Conservation (phyloP, 2,888 invertebrate genomes). For the Pogonocherus hispidulus region DNA sequence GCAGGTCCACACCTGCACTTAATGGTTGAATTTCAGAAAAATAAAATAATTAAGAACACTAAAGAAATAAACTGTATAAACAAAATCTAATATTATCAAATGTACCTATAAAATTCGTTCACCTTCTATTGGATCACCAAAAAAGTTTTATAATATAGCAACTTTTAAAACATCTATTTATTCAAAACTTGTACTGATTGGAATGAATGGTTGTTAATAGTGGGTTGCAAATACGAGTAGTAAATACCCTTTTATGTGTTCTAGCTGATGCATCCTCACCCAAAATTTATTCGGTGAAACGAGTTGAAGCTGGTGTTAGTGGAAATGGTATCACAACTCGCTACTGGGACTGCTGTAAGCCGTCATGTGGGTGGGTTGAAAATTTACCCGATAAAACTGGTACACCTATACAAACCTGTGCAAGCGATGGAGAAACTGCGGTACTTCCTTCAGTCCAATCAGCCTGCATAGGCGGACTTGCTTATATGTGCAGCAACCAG, state of each 20-base stretch:
- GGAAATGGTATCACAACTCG: slow-evolving; percentile 49
- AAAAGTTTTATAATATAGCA: no score
- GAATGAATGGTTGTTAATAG: no score
- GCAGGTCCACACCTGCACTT: no score
- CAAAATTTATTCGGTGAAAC: not conserved
- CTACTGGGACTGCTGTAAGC: slow-evolving; percentile 52
- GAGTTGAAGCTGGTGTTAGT: slow-evolving; percentile 16
- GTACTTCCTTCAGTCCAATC: slow-evolving; percentile 33
- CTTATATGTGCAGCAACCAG: slow-evolving; percentile 44
- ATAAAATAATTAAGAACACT: no score
- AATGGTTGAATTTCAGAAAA: no score
- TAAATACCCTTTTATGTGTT: not conserved
- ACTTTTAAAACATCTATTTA: no score
- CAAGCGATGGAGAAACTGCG: slow-evolving; percentile 34
- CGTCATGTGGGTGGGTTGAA: slow-evolving; percentile 45
- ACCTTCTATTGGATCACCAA: no score
- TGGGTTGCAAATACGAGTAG: no score
- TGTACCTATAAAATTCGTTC: no score
- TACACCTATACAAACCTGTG: slow-evolving; percentile 36
- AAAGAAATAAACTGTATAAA: no score
- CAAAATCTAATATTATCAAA: no score
- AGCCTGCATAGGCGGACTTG: slow-evolving; percentile 39
- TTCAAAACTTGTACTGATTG: no score
- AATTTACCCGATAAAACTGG: slow-evolving; percentile 24
- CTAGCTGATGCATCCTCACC: not conserved